phyloP scores from a whole-genome alignment of 2,888 invertebrate species.

The Cetonia aurata region DNA sequence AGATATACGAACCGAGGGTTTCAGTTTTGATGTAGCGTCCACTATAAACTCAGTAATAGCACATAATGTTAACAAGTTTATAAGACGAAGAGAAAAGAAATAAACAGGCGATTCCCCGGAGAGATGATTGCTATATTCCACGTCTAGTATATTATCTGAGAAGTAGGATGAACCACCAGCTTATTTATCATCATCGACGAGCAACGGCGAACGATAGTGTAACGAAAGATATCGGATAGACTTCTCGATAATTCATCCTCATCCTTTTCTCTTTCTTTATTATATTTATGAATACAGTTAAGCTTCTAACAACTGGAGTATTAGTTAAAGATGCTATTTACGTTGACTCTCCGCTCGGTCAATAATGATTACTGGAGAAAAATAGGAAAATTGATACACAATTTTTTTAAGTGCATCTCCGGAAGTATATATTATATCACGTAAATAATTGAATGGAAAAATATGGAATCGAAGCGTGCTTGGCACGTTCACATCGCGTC shows the following conservation, averaged over 20 bases:
- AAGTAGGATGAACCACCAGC: not conserved
- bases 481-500: constrained; percentile 1
- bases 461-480: constrained; percentile 9
- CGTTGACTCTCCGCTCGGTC: too few relatives aligned
- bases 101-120: not conserved
- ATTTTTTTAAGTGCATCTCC: not conserved
- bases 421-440: not conserved
- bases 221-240: constrained; percentile 14
- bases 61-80: constrained; percentile 24
- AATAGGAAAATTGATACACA: too few relatives aligned
- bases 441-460: not conserved
- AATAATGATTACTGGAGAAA: too few relatives aligned
- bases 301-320: too few relatives aligned
- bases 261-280: not conserved
- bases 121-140: constrained; percentile 16
- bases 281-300: too few relatives aligned
- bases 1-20: not conserved
- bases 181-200: constrained; percentile 10
- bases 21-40: not conserved
- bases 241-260: not conserved
- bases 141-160: constrained; percentile 18
- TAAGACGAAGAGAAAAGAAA: constrained; percentile 22
- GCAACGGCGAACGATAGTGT: constrained; percentile 6
- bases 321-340: too few relatives aligned
- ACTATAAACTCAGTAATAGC: constrained; percentile 1